phyloP scores from a whole-genome alignment of 2,113 vertebrate species.

The Hippocampus abdominalis region DNA sequence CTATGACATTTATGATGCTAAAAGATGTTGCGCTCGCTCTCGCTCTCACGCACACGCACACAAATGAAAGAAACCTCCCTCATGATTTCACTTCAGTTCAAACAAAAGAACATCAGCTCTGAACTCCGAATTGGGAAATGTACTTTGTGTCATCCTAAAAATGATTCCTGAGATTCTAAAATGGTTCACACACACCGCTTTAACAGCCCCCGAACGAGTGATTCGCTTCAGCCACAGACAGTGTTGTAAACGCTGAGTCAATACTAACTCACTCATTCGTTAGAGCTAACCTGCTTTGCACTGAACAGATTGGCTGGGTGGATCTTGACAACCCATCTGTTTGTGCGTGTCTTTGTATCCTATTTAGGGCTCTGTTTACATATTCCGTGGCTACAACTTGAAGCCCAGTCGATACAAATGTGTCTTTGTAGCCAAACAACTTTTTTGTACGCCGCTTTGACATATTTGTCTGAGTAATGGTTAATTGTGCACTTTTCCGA shows the following conservation, averaged over 20 bases:
- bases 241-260: conserved; percentile 56
- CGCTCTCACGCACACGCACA: not conserved
- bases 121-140: not conserved
- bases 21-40: conserved; percentile 32
- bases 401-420: conserved; percentile 63
- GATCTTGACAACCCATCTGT: not conserved
- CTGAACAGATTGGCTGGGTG: conserved; percentile 50
- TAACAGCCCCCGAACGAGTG: conserved; percentile 48
- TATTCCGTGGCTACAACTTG: conserved; percentile 66
- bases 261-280: conserved; percentile 56
- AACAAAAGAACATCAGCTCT: not conserved
- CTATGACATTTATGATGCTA: conserved; percentile 62
- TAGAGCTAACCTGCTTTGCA: conserved; percentile 63
- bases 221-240: conserved; percentile 51
- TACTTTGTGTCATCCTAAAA: not conserved
- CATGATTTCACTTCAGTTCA: not conserved
- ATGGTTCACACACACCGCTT: conserved; percentile 3
- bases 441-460: not conserved
- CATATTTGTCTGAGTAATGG: not conserved
- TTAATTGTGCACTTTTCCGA: not conserved
- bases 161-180: not conserved
- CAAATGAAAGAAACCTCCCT: not conserved
- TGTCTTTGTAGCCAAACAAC: conserved; percentile 65
- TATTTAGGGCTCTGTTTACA: conserved; percentile 57
- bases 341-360: conserved; percentile 33